A percentile compares a stretch with the other conserved stretches of the same genome.
Conservation (phyloP, 2,113 vertebrate genomes). For the Piaya cayana region DNA sequence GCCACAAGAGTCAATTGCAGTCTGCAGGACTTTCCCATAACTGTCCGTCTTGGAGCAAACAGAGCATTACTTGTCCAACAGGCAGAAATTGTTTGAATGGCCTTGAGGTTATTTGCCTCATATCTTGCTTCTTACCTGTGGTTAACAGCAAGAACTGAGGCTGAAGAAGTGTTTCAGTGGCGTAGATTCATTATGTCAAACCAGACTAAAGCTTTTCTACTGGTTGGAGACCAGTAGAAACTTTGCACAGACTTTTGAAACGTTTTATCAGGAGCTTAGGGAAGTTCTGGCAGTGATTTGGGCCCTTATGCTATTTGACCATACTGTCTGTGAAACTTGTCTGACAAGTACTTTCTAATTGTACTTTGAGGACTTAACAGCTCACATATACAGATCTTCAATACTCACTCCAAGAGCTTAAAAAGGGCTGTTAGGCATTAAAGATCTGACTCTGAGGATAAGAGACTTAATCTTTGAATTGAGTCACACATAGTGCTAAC, state of each 20-base stretch:
- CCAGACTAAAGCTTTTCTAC: not conserved
- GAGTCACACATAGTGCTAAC: not conserved
- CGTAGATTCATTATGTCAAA: not conserved
- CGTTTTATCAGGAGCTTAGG: not conserved
- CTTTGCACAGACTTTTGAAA: not conserved
- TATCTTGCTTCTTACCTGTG: not conserved
- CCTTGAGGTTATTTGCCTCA: not conserved
- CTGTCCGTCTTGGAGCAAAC: not conserved
- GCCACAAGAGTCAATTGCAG: not conserved
- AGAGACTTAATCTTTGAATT: not conserved
- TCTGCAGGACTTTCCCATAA: not conserved
- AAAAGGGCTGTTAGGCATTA: not conserved
- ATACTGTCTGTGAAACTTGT: not conserved
- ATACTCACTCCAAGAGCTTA: not conserved
- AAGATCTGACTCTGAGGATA: not conserved
- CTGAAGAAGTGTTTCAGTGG: not conserved
- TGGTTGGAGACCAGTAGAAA: not conserved
- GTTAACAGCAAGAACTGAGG: not conserved
- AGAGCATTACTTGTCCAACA: not conserved
- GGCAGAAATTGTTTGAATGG: not conserved
- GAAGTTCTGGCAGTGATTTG: not conserved
- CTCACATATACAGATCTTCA: not conserved
- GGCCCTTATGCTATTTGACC: not conserved
- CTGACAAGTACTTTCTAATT: not conserved
- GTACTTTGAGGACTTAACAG: not conserved